Evolutionary conservation across 2,888 invertebrate genomes (phyloP).

Genomic region (Agrilus cyanescens): DNA sequence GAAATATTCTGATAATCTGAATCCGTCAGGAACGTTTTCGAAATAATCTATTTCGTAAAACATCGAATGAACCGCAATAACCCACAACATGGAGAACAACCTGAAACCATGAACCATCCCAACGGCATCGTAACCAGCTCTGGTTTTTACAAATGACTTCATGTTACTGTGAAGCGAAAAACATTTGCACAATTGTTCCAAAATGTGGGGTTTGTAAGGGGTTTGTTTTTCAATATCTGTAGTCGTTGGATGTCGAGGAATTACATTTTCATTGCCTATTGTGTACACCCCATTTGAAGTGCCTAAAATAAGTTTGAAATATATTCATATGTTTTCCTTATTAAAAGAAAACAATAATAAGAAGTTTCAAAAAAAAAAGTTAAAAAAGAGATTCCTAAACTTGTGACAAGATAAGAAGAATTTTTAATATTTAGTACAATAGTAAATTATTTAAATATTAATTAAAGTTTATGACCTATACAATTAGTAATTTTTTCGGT

Average conservation of each 20-base stretch:
- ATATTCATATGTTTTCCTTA: no score
- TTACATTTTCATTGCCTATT: neutral
- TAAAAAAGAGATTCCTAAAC: no score
- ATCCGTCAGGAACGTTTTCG: constrained; percentile 31
- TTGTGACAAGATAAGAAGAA: no score
- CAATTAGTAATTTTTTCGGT: no score
- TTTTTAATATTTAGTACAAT: no score
- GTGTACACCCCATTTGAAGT: no score
- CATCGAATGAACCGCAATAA: constrained; percentile 41
- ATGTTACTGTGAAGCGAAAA: constrained; percentile 41
- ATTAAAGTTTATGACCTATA: no score
- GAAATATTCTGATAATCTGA: constrained; percentile 29
- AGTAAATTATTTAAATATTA: no score
- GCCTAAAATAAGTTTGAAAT: no score
- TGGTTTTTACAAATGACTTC: constrained; percentile 32
- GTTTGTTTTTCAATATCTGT: neutral
- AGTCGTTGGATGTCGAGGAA: neutral
- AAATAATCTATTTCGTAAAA: constrained; percentile 33
- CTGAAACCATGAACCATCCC: constrained; percentile 39
- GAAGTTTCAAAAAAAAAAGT: no score
- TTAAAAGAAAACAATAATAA: no score
- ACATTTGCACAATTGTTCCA: constrained; percentile 29
- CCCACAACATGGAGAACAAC: constrained; percentile 45
- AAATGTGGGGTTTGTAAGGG: constrained; percentile 8
- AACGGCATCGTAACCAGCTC: constrained; percentile 28